Evolutionary conservation across 2,797 vertebrate species (phyloP).

Genomic region (Onychomys arenicola): DNA sequence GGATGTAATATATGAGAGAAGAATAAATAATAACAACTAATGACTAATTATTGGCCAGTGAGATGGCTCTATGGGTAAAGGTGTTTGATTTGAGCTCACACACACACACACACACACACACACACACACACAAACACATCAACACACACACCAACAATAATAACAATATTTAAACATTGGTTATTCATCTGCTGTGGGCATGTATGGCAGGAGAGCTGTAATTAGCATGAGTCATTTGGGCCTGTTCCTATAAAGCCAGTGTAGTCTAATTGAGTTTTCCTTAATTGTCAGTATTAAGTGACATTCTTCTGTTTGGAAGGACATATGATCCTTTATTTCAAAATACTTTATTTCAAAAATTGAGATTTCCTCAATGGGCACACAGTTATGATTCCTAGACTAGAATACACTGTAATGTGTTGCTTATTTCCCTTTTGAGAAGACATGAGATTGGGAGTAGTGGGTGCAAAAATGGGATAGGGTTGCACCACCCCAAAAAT

Average conservation of each 20-base stretch:
- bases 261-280: neutral
- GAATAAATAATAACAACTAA: no score
- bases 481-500: neutral
- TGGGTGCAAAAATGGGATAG: neutral
- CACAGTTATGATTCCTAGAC: conserved; percentile 2
- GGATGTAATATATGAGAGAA: no score
- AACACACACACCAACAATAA: neutral
- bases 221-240: neutral
- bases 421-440: conserved; percentile 5
- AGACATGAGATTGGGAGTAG: conserved; percentile 11
- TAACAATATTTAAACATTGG: neutral
- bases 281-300: neutral
- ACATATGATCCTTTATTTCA: conserved; percentile 36
- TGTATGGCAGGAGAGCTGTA: neutral
- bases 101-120: neutral
- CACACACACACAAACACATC: no score
- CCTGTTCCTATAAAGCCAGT: conserved; percentile 17
- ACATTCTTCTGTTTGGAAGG: conserved; percentile 24
- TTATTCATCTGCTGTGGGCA: conserved; percentile 21
- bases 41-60: neutral
- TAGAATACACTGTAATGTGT: conserved; percentile 7
- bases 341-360: conserved; percentile 47
- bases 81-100: neutral
- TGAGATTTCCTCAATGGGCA: neutral
- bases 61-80: neutral